phyloP scores from a whole-genome alignment of 2,888 invertebrate genomes.

The Dryomyza anilis region DNA sequence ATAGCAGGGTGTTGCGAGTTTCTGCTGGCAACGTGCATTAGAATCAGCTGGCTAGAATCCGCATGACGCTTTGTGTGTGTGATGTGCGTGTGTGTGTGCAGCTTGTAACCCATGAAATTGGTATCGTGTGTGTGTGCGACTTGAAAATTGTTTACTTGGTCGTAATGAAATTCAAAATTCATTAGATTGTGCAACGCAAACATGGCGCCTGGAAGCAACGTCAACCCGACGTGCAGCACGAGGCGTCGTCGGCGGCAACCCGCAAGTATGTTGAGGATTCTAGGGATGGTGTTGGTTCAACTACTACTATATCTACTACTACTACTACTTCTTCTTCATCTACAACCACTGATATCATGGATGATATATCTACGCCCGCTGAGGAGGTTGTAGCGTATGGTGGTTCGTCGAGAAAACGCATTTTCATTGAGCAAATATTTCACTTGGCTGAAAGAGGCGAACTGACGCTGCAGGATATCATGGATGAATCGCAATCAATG shows the following conservation, averaged over 20 bases:
- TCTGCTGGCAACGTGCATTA: too few relatives aligned
- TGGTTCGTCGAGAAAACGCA: slow-evolving; percentile 40
- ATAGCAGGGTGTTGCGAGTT: too few relatives aligned
- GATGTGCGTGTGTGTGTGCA: not conserved
- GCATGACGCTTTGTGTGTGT: too few relatives aligned
- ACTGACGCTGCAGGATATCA: slow-evolving; percentile 52
- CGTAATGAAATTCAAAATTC: slow-evolving; percentile 9
- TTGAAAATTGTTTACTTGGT: not conserved
- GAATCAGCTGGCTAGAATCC: too few relatives aligned
- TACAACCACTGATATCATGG: too few relatives aligned
- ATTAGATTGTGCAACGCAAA: slow-evolving; percentile 13
- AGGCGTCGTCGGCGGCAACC: not conserved
- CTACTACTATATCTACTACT: too few relatives aligned
- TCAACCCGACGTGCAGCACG: not conserved
- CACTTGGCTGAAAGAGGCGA: slow-evolving; percentile 55
- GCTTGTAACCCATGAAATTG: slow-evolving; percentile 1
- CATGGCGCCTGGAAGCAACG: not conserved
- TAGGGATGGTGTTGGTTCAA: too few relatives aligned
- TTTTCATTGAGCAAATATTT: slow-evolving; percentile 58
- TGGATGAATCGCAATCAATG: slow-evolving; percentile 58
- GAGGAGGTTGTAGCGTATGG: not conserved
- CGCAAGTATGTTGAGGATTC: not conserved
- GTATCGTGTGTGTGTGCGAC: not conserved
- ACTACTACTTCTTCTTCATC: too few relatives aligned
- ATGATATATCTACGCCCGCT: too few relatives aligned